Percentiles rank a stretch among this genome's conserved stretches.
phyloP scores from a whole-genome alignment of 2,113 vertebrate species.

The Perca schrenkii region DNA sequence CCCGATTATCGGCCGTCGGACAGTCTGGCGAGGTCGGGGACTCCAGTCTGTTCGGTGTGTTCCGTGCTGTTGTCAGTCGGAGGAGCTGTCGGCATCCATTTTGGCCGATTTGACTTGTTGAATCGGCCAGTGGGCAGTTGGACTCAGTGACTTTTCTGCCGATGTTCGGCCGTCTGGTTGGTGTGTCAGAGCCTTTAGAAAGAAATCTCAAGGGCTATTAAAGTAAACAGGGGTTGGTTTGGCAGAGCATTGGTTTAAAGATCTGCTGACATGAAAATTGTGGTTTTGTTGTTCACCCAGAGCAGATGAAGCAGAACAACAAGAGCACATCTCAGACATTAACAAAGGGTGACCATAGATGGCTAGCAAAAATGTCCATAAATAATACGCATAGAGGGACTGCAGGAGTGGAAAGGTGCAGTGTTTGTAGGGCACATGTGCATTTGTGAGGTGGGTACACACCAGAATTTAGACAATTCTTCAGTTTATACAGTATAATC shows the following conservation, averaged over 20 bases:
- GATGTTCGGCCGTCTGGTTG: too few relatives aligned
- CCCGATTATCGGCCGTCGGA: too few relatives aligned
- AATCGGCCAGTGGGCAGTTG: too few relatives aligned
- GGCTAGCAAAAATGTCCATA: conserved; percentile 4
- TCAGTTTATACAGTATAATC: not conserved
- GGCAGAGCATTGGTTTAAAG: conserved; percentile 41
- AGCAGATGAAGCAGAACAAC: conserved; percentile 50
- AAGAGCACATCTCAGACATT: conserved; percentile 29
- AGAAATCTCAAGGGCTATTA: conserved; percentile 62
- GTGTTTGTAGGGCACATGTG: not conserved
- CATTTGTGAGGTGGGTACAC: not conserved
- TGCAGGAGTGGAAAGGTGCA: not conserved
- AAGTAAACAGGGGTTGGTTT: conserved; percentile 73
- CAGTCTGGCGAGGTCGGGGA: too few relatives aligned
- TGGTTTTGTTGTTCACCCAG: conserved; percentile 46
- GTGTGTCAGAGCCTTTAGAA: not conserved
- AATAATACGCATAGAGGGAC: conserved; percentile 11
- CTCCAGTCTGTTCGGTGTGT: too few relatives aligned
- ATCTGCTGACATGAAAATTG: conserved; percentile 67
- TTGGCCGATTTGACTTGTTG: too few relatives aligned
- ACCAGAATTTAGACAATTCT: conserved; percentile 7
- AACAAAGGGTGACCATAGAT: conserved; percentile 43
- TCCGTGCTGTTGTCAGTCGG: too few relatives aligned
- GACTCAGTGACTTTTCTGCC: too few relatives aligned
- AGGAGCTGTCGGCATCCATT: too few relatives aligned